Evolutionary conservation across 2,113 vertebrate species (phyloP), one percentile per base, ranked within the genome.

Genomic region (Megalops atlanticus): DNA sequence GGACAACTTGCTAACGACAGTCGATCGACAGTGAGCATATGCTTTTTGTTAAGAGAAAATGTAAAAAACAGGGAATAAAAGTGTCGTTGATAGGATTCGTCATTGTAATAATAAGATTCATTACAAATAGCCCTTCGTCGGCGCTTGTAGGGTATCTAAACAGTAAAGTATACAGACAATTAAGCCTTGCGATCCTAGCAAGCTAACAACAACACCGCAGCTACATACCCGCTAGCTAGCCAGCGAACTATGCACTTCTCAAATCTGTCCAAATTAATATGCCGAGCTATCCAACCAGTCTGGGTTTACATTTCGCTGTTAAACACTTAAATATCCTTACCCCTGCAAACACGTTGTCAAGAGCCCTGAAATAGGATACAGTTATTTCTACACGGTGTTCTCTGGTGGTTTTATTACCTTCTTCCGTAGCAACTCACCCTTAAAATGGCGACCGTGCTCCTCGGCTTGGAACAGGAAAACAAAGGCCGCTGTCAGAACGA

Each of bases 281-380:
- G 27, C 31, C 24, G 10, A 64, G 24, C 58, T 64, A 24, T 64
- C 58, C 24, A 49, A 78, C 64, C 0, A 7, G 18, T 49, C 3
- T 79, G 8, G 64, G 72, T 35, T 85, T 83, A 78, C 35, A 80
- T 85, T 84, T 83, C 68, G 27, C 35, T 81, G 49, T 81, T 70
- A 64, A 79, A 82, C 49, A 86, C 85, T 74, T 72, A 89, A 88
- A 91, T 36, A 86, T 39, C 78, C 47, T 54, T 71, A 85, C 52
- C 77, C 82, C 83, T 82, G 78, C 86, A 79, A 82, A 74, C 14
- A 27, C 33, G 52, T 76, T 76, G 49, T 72, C 70, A 87, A 33
- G 78, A 52, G 69, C 87, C 76, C 35, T 88, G 82, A 81, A 87
- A 88, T 54, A 27, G 72, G 71, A 90, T 47, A 78, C 82, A n/a